Conservation (phyloP, 2,888 invertebrate genomes). For the Heliconius cydno region DNA sequence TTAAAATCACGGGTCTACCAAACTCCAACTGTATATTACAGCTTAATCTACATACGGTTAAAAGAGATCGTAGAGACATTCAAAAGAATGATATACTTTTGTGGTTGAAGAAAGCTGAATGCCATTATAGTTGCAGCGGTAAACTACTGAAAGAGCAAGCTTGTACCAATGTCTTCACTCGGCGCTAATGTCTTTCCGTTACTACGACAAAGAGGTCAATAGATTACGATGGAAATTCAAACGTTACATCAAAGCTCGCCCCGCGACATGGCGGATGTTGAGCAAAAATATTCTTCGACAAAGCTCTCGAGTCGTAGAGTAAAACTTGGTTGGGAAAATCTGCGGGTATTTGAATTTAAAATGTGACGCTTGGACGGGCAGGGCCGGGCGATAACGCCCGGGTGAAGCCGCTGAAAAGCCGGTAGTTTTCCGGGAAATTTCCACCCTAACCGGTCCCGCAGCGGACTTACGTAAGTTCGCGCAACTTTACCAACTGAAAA, state of each 20-base stretch:
- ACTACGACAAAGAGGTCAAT: constrained; percentile 37
- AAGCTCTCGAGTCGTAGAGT: constrained; percentile 49
- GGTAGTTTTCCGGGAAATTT: constrained; percentile 61
- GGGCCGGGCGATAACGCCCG: constrained; percentile 59
- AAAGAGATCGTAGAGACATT: not conserved
- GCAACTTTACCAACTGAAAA: constrained; percentile 27
- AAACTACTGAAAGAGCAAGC: constrained; percentile 28
- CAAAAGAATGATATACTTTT: not conserved
- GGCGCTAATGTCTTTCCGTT: constrained; percentile 33
- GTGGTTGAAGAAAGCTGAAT: constrained; percentile 9
- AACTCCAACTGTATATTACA: not conserved
- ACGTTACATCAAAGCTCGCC: constrained; percentile 51
- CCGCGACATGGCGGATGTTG: constrained; percentile 54
- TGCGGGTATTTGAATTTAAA: constrained; percentile 68
- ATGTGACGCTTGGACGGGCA: constrained; percentile 56
- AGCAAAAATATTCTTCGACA: constrained; percentile 60
- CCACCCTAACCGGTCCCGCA: constrained; percentile 54
- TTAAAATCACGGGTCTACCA: constrained; percentile 38
- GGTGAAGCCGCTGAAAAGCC: constrained; percentile 52
- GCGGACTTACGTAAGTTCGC: constrained; percentile 52
- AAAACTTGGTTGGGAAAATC: constrained; percentile 58
- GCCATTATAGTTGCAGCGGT: constrained; percentile 10
- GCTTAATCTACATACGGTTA: constrained; percentile 1
- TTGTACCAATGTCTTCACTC: constrained; percentile 29
- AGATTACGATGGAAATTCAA: constrained; percentile 42